A percentile compares a stretch with the other conserved stretches of the same genome.
phyloP scores from a whole-genome alignment of 2,113 vertebrate genomes.

The Myxocyprinus asiaticus region DNA sequence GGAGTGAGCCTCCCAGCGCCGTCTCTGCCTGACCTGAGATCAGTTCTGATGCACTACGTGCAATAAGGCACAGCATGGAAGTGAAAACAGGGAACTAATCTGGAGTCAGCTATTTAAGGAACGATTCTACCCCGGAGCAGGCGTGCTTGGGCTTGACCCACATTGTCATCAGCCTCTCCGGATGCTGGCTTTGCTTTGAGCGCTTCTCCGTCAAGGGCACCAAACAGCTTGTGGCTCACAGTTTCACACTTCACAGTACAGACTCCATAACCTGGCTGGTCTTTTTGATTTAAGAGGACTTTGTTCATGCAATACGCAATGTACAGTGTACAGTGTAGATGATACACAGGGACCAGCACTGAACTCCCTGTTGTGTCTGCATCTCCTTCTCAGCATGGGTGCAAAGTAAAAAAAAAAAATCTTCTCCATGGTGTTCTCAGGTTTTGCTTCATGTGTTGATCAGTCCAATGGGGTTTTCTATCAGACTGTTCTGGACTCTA shows the following conservation, averaged over 20 bases:
- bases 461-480: neutral
- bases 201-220: slow-evolving; percentile 29
- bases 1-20: slow-evolving; percentile 26
- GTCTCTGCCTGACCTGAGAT: slow-evolving; percentile 34
- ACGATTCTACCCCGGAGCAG: slow-evolving; percentile 5
- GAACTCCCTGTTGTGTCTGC: slow-evolving; percentile 11
- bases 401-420: slow-evolving; percentile 14
- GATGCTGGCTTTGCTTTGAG: slow-evolving; percentile 20
- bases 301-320: too few species aligned
- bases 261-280: slow-evolving; percentile 13
- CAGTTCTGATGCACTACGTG: slow-evolving; percentile 2
- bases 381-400: neutral
- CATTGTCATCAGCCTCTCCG: slow-evolving; percentile 27
- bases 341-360: slow-evolving; percentile 11
- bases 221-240: slow-evolving; percentile 22
- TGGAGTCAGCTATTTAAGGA: slow-evolving; percentile 15
- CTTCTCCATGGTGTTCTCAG: neutral
- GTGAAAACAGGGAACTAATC: neutral
- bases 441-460: slow-evolving; percentile 6
- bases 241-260: slow-evolving; percentile 31
- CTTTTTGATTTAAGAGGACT: neutral
- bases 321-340: too few species aligned
- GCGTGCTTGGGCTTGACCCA: slow-evolving; percentile 37
- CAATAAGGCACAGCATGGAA: neutral
- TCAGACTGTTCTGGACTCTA: neutral